Percentiles rank a stretch among this genome's conserved stretches.
phyloP scores from a whole-genome alignment of 2,888 invertebrate genomes.

The Euphydryas editha region DNA sequence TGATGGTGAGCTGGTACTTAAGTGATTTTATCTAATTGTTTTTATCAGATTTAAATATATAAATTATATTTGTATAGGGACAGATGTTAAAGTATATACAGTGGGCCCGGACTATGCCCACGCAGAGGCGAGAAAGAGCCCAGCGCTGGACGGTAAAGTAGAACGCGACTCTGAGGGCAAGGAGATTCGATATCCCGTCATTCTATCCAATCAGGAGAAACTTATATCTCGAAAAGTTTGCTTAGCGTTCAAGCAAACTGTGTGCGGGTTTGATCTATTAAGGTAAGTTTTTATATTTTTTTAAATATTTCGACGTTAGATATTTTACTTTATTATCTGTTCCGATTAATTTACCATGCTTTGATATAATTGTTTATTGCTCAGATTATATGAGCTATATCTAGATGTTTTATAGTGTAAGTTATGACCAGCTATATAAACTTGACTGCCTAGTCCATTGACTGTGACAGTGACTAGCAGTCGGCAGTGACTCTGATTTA shows the following conservation, averaged over 20 bases:
- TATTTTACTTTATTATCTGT: background rate
- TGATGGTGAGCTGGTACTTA: slow-evolving; percentile 87
- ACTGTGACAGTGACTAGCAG: too few species aligned
- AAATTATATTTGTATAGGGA: slow-evolving; percentile 73
- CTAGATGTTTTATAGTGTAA: too few species aligned
- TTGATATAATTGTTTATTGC: too few species aligned
- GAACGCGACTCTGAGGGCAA: slow-evolving; percentile 99
- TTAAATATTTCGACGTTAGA: background rate
- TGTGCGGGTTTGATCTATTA: slow-evolving; percentile 99
- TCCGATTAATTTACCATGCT: too few species aligned
- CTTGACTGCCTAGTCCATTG: too few species aligned
- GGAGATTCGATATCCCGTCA: slow-evolving; percentile 99
- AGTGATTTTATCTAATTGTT: background rate
- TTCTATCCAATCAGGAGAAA: slow-evolving; percentile 98
- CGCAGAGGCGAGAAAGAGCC: slow-evolving; percentile 99
- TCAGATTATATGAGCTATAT: too few species aligned
- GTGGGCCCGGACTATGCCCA: slow-evolving; percentile 99
- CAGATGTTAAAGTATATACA: slow-evolving; percentile 95
- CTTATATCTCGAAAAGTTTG: slow-evolving; percentile 99
- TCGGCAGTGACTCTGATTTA: too few species aligned
- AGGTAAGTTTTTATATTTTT: slow-evolving; percentile 76
- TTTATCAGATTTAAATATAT: background rate
- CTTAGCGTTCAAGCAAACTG: slow-evolving; percentile 98
- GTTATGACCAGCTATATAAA: too few species aligned
- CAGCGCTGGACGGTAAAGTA: slow-evolving; percentile 98